A percentile compares a stretch with the other conserved stretches of the same genome.
phyloP scores from a whole-genome alignment of 1,140 invertebrate species.

The Cydia fagiglandana region DNA sequence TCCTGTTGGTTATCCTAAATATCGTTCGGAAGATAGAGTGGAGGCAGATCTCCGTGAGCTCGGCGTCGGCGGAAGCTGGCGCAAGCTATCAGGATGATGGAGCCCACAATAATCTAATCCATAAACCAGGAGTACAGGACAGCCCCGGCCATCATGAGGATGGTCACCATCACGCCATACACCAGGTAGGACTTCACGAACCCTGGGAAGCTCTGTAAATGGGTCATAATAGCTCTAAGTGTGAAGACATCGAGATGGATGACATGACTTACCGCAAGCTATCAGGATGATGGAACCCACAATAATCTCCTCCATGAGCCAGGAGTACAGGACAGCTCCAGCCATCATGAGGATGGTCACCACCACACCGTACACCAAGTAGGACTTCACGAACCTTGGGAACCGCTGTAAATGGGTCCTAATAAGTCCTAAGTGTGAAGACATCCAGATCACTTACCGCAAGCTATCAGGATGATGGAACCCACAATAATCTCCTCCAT shows the following conservation, averaged over 20 bases:
- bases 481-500: neutral
- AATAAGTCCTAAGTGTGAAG: too few species aligned
- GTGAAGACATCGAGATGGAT: too few species aligned
- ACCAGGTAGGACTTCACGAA: conserved; percentile 5
- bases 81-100: too few species aligned
- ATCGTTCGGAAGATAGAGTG: too few species aligned
- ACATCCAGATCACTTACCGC: neutral
- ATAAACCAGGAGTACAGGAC: neutral
- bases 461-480: neutral
- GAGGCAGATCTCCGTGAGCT: too few species aligned
- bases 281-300: too few species aligned
- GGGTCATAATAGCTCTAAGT: too few species aligned
- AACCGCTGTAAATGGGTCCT: neutral
- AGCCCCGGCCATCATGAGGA: neutral
- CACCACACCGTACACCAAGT: neutral
- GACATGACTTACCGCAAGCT: too few species aligned
- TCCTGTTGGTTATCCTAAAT: too few species aligned
- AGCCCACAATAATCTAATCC: too few species aligned
- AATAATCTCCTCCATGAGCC: too few species aligned
- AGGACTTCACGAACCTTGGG: neutral
- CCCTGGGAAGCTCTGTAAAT: neutral
- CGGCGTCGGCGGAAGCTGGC: too few species aligned
- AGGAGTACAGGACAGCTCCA: neutral
- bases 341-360: neutral
- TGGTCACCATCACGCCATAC: neutral